Conservation (phyloP, 2,888 invertebrate species). For the Minunthozetes semirufus region DNA sequence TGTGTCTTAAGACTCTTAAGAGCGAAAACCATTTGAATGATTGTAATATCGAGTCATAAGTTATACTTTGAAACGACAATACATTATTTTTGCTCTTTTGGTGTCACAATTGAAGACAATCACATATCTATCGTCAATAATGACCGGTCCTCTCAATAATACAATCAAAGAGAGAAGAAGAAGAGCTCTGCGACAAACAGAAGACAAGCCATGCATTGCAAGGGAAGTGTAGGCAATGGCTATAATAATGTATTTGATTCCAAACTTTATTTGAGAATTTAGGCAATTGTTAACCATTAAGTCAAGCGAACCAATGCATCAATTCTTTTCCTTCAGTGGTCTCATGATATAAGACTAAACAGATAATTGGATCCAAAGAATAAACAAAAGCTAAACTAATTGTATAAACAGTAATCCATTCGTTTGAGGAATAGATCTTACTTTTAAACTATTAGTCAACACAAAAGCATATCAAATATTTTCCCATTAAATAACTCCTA, state of each 20-base stretch:
- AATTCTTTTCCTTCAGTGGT: conserved; percentile 4
- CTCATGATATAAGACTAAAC: conserved; percentile 19
- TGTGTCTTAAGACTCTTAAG: neutral
- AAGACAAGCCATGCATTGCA: neutral
- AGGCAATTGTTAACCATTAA: conserved; percentile 15
- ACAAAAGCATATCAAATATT: neutral
- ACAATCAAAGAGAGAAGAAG: neutral
- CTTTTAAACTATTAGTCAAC: neutral
- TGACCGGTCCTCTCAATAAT: conserved; percentile 9
- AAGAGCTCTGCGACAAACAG: neutral
- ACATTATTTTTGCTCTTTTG: neutral
- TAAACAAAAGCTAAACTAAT: conserved; percentile 6
- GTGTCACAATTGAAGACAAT: conserved; percentile 16
- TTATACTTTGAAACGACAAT: neutral
- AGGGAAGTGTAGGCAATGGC: neutral
- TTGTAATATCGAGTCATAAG: neutral
- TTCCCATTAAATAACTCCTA: neutral
- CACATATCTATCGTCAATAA: conserved; percentile 12
- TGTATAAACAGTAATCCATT: neutral
- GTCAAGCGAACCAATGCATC: neutral
- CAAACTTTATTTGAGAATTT: conserved; percentile 17
- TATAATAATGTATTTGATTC: conserved; percentile 15
- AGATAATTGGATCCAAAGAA: conserved; percentile 17
- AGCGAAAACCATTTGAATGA: neutral
- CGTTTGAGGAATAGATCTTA: neutral